phyloP scores from a whole-genome alignment of 2,888 invertebrate species.

The Sinelater perroti region DNA sequence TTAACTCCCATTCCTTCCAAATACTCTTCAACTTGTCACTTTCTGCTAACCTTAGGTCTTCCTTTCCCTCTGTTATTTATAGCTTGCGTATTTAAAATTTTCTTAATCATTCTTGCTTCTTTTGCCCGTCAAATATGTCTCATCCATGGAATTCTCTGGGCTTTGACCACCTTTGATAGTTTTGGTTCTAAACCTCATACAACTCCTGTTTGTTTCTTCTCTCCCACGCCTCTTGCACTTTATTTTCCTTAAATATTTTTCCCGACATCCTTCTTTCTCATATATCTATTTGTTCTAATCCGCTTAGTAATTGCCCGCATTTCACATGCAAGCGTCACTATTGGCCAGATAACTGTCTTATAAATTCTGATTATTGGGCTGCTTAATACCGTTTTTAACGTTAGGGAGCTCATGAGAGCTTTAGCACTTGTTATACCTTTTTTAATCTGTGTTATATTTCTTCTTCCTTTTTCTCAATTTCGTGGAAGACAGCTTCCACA shows the following conservation, averaged over 20 bases:
- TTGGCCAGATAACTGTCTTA: constrained; percentile 5
- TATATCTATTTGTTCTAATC: constrained; percentile 6
- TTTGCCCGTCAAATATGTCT: too few relatives aligned
- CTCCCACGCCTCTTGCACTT: neutral
- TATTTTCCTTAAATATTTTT: neutral
- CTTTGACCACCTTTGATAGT: too few relatives aligned
- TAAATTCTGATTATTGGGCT: constrained; percentile 1
- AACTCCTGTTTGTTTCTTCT: constrained; percentile 11
- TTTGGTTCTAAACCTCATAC: constrained; percentile 1
- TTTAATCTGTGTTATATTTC: neutral
- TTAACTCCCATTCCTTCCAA: neutral
- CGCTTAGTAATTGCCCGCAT: neutral
- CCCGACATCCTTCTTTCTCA: constrained; percentile 2
- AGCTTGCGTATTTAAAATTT: too few relatives aligned
- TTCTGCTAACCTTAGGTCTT: too few relatives aligned
- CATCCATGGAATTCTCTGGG: too few relatives aligned
- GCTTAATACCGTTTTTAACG: constrained; percentile 2
- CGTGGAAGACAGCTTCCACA: too few relatives aligned
- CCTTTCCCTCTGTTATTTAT: too few relatives aligned
- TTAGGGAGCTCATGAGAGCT: constrained; percentile 6
- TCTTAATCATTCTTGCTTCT: too few relatives aligned
- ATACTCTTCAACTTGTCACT: too few relatives aligned
- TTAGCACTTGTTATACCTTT: neutral
- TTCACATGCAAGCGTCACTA: constrained; percentile 3
- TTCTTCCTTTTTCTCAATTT: neutral